These are phyloP conservation scores for Dusona sp. DNA, from an alignment of 2,888 invertebrate genomes.

Conservation along the genomic window DNA sequence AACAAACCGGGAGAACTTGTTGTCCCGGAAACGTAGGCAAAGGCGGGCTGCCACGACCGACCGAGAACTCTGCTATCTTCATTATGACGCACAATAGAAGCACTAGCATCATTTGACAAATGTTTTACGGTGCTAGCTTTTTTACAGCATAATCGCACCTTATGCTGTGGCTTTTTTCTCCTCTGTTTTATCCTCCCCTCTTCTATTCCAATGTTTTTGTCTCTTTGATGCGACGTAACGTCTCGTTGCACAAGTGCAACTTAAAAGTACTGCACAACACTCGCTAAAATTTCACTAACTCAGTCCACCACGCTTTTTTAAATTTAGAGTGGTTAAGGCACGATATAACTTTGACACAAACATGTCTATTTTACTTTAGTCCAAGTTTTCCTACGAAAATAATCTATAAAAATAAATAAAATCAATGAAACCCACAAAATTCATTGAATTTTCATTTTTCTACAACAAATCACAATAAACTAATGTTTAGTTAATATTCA, in stretches of 20 bases:
- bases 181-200: constrained; percentile 15
- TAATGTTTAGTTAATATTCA: background rate
- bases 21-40: constrained; percentile 74
- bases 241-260: constrained; percentile 3
- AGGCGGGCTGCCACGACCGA: constrained; percentile 78
- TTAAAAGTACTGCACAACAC: constrained; percentile 13
- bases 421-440: background rate
- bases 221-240: constrained; percentile 19
- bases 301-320: constrained; percentile 56
- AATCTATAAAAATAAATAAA: background rate
- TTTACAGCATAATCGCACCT: constrained; percentile 77
- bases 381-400: constrained; percentile 2
- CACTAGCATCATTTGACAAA: constrained; percentile 86
- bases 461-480: background rate
- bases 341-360: constrained; percentile 41
- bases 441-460: background rate
- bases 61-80: constrained; percentile 87
- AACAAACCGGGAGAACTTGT: constrained; percentile 75
- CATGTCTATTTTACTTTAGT: constrained; percentile 53
- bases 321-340: constrained; percentile 15
- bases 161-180: constrained; percentile 61
- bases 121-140: constrained; percentile 69
- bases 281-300: constrained; percentile 57
- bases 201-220: constrained; percentile 23
- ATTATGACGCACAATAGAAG: constrained; percentile 87